These are phyloP conservation scores for Scyliorhinus canicula DNA, from an alignment of 2,797 vertebrate species.

Conservation along the genomic window DNA sequence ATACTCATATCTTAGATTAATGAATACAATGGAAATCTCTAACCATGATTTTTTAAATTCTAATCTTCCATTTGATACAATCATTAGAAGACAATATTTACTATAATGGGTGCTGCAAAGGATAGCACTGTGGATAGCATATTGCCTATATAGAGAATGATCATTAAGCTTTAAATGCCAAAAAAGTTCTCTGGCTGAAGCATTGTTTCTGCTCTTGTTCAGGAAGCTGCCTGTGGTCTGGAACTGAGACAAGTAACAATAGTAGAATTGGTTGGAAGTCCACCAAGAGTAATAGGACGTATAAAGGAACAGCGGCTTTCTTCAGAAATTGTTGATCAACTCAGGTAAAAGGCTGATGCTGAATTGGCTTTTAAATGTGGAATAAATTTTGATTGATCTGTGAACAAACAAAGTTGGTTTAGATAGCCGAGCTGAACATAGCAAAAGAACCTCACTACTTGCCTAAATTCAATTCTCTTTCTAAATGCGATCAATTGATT, in stretches of 20 bases:
- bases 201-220: slow-evolving; percentile 30
- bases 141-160: not conserved
- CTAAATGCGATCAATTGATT: not conserved
- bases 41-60: not conserved
- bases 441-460: not conserved
- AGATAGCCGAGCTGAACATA: not conserved
- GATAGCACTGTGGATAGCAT: not conserved
- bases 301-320: slow-evolving; percentile 73
- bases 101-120: too few species aligned
- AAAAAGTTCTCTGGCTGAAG: not conserved
- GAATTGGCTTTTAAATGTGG: not conserved
- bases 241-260: slow-evolving; percentile 77
- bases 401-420: not conserved
- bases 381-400: not conserved
- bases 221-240: slow-evolving; percentile 81
- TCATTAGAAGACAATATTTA: not conserved
- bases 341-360: slow-evolving; percentile 64
- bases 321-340: slow-evolving; percentile 71
- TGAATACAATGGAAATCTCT: not conserved
- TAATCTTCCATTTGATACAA: not conserved
- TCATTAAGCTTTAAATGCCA: not conserved
- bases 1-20: not conserved
- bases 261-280: slow-evolving; percentile 78
- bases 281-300: slow-evolving; percentile 74
- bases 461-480: not conserved